Percentiles rank a stretch among this genome's conserved stretches.
phyloP scores from a whole-genome alignment of 1,140 invertebrate genomes.

The Calycopis cecrops region DNA sequence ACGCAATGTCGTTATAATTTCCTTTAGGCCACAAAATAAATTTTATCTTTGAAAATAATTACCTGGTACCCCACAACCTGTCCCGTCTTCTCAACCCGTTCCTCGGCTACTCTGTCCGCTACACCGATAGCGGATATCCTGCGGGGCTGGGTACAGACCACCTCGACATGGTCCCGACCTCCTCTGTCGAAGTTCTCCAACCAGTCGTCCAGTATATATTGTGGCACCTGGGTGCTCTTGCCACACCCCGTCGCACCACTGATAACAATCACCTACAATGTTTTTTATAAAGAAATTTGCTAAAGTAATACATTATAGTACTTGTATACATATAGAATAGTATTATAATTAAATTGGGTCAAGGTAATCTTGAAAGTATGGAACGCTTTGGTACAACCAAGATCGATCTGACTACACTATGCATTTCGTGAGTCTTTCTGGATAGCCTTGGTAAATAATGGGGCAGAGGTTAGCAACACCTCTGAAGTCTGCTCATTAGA shows the following conservation, averaged over 20 bases:
- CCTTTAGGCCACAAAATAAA: too few species aligned
- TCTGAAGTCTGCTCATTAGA: too few species aligned
- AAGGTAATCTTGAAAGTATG: too few species aligned
- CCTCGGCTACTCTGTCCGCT: slow-evolving; percentile 92
- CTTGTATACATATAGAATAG: too few species aligned
- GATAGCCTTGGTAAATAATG: too few species aligned
- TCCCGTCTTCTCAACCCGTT: slow-evolving; percentile 88
- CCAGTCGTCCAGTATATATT: slow-evolving; percentile 92
- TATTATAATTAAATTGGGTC: too few species aligned
- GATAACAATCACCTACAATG: slow-evolving; percentile 80
- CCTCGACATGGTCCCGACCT: slow-evolving; percentile 79
- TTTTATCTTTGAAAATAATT: too few species aligned
- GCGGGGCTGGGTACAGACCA: slow-evolving; percentile 94
- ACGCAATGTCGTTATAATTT: too few species aligned
- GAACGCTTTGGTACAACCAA: too few species aligned
- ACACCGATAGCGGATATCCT: slow-evolving; percentile 94
- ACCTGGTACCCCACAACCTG: slow-evolving; percentile 74
- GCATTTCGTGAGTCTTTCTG: too few species aligned
- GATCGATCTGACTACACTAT: too few species aligned
- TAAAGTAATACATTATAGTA: not conserved
- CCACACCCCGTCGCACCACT: slow-evolving; percentile 93
- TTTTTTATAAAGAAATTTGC: not conserved
- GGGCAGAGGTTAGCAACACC: too few species aligned
- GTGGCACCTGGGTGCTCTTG: slow-evolving; percentile 93
- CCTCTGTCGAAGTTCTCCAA: slow-evolving; percentile 61